Evolutionary conservation across 2,888 invertebrate genomes (phyloP).

Genomic region (Chalcis sispes): DNA sequence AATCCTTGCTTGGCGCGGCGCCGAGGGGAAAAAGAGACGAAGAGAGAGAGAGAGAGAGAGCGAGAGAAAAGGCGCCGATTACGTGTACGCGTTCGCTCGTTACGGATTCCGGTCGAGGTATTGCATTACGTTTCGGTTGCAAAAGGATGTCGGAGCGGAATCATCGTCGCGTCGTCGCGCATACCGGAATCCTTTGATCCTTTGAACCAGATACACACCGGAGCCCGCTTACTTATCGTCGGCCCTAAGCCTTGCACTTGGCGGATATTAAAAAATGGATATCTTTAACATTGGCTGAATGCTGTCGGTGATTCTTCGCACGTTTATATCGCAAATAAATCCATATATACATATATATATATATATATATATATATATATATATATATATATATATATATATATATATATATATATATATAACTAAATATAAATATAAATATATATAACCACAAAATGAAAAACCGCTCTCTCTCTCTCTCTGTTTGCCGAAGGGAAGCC

Average conservation of each 20-base stretch:
- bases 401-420: too few relatives aligned
- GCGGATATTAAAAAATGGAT: constrained; percentile 56
- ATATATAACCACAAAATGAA: too few relatives aligned
- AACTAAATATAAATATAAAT: too few relatives aligned
- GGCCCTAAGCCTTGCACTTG: constrained; percentile 35
- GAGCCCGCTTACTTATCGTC: neutral
- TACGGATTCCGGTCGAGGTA: constrained; percentile 53
- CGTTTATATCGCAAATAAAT: constrained; percentile 32
- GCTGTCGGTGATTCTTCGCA: constrained; percentile 39
- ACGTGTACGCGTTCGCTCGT: constrained; percentile 21
- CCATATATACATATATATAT: neutral
- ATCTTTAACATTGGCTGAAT: neutral
- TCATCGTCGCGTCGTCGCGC: constrained; percentile 31
- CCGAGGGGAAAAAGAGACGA: constrained; percentile 23
- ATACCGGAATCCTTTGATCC: constrained; percentile 50
- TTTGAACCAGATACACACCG: constrained; percentile 37
- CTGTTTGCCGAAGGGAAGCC: too few relatives aligned
- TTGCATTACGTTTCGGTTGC: constrained; percentile 49
- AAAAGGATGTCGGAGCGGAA: neutral
- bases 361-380: too few relatives aligned
- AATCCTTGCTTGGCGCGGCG: constrained; percentile 36
- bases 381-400: too few relatives aligned
- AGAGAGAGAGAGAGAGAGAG: too few relatives aligned
- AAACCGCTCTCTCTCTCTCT: too few relatives aligned
- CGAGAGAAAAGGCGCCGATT: neutral